These are phyloP conservation scores for Copidosoma aretas DNA, from an alignment of 2,888 invertebrate genomes.

Conservation along the genomic window DNA sequence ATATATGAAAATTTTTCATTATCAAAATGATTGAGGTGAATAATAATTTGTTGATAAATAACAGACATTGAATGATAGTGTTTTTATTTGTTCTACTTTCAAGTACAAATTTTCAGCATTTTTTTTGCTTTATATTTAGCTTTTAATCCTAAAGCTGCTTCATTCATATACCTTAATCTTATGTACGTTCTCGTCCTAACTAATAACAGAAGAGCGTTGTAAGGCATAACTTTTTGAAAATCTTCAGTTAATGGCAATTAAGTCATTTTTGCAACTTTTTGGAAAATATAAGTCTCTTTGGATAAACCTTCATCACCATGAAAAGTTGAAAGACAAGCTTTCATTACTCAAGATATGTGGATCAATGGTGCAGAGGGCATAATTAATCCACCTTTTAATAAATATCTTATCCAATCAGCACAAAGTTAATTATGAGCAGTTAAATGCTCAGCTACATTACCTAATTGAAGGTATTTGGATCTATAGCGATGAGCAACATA, in stretches of 20 bases:
- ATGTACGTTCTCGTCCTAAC: not conserved
- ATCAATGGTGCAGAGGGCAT: not conserved
- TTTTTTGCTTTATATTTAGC: not conserved
- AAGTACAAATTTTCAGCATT: not conserved
- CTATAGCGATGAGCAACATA: not conserved
- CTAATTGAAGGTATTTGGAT: not conserved
- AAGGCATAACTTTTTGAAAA: not conserved
- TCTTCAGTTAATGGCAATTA: not conserved
- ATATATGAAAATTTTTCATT: too few relatives aligned
- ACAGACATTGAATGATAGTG: too few relatives aligned
- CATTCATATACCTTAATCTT: not conserved
- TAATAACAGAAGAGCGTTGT: not conserved
- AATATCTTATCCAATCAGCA: conserved; percentile 1
- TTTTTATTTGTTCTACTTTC: too few relatives aligned
- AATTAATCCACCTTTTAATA: not conserved
- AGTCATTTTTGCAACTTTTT: not conserved
- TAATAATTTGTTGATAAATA: too few relatives aligned
- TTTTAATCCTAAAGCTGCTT: not conserved
- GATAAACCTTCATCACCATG: not conserved
- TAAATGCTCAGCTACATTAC: not conserved
- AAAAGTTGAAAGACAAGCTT: not conserved
- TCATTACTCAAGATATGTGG: not conserved
- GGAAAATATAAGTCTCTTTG: not conserved
- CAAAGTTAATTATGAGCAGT: not conserved
- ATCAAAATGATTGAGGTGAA: too few relatives aligned